Evolutionary conservation across 1,140 invertebrate genomes (phyloP).

Genomic region (Marisa cornuarietis): DNA sequence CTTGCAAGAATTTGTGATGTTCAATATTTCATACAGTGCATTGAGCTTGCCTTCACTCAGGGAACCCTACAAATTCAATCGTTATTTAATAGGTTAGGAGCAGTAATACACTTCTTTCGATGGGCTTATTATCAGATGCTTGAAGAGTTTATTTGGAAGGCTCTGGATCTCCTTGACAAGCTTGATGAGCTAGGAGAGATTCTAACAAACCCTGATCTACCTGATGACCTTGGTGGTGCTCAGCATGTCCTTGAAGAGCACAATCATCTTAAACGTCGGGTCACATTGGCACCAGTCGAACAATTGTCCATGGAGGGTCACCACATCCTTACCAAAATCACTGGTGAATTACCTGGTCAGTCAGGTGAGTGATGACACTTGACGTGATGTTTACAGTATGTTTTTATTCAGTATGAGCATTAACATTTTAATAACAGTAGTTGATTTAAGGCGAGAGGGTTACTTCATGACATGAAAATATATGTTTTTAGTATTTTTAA

Average conservation of each 20-base stretch:
- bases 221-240: slow-evolving; percentile 87
- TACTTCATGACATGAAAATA: too few species aligned
- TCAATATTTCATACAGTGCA: too few species aligned
- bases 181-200: slow-evolving; percentile 85
- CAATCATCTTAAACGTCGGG: slow-evolving; percentile 92
- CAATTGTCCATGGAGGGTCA: slow-evolving; percentile 81
- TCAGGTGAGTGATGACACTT: slow-evolving; percentile 17
- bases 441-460: too few species aligned
- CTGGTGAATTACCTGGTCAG: slow-evolving; percentile 49
- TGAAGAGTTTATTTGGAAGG: slow-evolving; percentile 95
- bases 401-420: background rate
- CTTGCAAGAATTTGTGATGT: too few species aligned
- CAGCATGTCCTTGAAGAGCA: slow-evolving; percentile 92
- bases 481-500: background rate
- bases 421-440: too few species aligned
- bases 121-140: slow-evolving; percentile 71
- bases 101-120: background rate
- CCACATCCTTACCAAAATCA: slow-evolving; percentile 55
- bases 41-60: too few species aligned
- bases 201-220: slow-evolving; percentile 75
- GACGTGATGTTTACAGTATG: background rate
- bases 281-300: slow-evolving; percentile 91
- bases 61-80: too few species aligned
- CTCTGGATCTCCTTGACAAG: slow-evolving; percentile 88
- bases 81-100: too few species aligned